A percentile compares a stretch with the other conserved stretches of the same genome.
These are phyloP conservation scores for Geotrypetes seraphini DNA, from an alignment of 2,797 vertebrate genomes.

Conservation along the genomic window DNA sequence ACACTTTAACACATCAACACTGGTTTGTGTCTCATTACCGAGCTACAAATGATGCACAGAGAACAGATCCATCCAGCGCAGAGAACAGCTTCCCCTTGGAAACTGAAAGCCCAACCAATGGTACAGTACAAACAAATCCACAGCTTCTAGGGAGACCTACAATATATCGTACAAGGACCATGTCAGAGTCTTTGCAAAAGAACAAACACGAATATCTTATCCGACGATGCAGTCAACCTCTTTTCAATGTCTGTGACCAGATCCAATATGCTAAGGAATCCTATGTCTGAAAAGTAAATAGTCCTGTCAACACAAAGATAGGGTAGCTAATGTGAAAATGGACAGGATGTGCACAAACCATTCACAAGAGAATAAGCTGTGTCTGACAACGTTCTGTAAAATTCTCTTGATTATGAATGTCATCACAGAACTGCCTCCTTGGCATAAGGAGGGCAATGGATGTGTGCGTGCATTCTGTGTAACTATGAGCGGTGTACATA, in stretches of 20 bases:
- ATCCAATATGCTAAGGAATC: conserved; percentile 82
- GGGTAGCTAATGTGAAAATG: conserved; percentile 20
- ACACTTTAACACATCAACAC: conserved; percentile 15
- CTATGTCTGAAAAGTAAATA: conserved; percentile 66
- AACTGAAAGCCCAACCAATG: conserved; percentile 9
- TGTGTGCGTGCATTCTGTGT: too few relatives aligned
- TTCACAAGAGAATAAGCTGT: conserved; percentile 39
- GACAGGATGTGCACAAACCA: not conserved
- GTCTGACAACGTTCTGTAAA: not conserved
- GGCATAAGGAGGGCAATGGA: too few relatives aligned
- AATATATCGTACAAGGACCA: conserved; percentile 58
- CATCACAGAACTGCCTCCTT: too few relatives aligned
- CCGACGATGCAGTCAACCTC: conserved; percentile 66
- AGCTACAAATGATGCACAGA: not conserved
- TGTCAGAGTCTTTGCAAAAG: conserved; percentile 62
- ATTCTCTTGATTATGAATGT: not conserved
- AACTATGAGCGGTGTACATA: too few relatives aligned
- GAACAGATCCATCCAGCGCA: conserved; percentile 5
- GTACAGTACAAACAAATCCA: conserved; percentile 9
- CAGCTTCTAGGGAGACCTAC: conserved; percentile 15
- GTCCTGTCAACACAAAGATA: not conserved
- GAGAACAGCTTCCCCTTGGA: not conserved
- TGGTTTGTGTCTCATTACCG: not conserved
- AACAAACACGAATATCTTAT: conserved; percentile 39
- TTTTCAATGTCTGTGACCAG: conserved; percentile 65